phyloP scores from a whole-genome alignment of 2,888 invertebrate species.

The Limnephilus marmoratus region DNA sequence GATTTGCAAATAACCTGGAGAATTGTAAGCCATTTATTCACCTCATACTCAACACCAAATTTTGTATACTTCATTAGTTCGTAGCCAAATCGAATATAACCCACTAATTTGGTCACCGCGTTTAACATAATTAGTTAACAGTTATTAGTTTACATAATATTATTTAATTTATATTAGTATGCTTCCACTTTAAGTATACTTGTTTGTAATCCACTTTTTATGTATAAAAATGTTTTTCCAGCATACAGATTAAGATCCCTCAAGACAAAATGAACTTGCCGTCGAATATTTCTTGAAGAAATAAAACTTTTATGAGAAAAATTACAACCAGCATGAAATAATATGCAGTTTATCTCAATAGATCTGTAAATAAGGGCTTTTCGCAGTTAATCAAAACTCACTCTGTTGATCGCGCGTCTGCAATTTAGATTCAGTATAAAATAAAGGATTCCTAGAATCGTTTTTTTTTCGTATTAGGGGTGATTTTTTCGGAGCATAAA shows the following conservation, averaged over 20 bases:
- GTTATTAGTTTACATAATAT: no score
- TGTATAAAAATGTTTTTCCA: not conserved
- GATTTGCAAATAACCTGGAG: no score
- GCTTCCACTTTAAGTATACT: no score
- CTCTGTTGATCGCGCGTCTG: not conserved
- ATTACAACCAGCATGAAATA: not conserved
- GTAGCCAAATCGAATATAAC: no score
- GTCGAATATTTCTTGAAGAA: not conserved
- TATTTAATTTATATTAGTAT: no score
- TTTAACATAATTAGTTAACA: no score
- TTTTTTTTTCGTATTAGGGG: not conserved
- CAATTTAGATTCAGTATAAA: constrained; percentile 29
- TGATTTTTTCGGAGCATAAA: constrained; percentile 28
- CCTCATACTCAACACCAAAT: no score
- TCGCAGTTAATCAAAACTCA: not conserved
- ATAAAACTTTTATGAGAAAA: not conserved
- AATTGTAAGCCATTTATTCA: no score
- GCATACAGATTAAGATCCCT: not conserved
- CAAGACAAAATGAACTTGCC: not conserved
- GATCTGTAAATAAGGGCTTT: not conserved
- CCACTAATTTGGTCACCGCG: no score
- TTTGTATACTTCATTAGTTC: no score
- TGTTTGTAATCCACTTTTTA: no score
- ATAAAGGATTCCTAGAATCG: constrained; percentile 36
- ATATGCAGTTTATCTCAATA: not conserved